A percentile compares a stretch with the other conserved stretches of the same genome.
Conservation (phyloP, 2,797 vertebrate genomes). For the Simalia tracyae region DNA sequence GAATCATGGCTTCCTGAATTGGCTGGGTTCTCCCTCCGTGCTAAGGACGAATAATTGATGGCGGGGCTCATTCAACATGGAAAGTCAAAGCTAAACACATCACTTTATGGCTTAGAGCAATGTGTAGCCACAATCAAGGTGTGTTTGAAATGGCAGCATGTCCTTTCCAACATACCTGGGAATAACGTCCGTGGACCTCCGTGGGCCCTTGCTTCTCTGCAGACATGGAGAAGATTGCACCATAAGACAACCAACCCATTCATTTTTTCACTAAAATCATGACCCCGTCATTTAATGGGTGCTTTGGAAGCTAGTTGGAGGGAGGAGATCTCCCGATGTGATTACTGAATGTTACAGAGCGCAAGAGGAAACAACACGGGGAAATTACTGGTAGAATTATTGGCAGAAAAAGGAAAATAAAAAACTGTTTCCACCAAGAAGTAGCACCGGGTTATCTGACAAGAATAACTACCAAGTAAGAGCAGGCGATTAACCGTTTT, state of each 20-base stretch:
- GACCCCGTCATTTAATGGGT: neutral
- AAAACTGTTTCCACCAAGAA: neutral
- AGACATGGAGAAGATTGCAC: neutral
- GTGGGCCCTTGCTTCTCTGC: neutral
- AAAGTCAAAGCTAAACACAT: neutral
- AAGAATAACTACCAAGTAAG: neutral
- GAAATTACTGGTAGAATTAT: neutral
- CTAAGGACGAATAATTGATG: neutral
- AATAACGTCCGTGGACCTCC: neutral
- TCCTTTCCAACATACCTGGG: neutral
- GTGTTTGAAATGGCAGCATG: neutral
- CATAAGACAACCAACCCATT: neutral
- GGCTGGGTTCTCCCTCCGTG: neutral
- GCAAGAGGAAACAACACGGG: neutral
- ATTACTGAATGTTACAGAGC: neutral
- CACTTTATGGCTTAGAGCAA: neutral
- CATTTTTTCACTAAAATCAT: neutral
- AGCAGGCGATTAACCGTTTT: neutral
- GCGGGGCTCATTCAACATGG: neutral
- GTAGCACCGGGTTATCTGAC: neutral
- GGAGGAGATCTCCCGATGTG: neutral
- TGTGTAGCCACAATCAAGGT: neutral
- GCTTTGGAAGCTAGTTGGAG: neutral
- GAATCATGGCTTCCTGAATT: neutral
- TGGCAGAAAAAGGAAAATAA: neutral